Evolutionary conservation across 2,888 invertebrate genomes (phyloP), one percentile per base, ranked within the genome.

Genomic region (Willowsia nigromaculata): DNA sequence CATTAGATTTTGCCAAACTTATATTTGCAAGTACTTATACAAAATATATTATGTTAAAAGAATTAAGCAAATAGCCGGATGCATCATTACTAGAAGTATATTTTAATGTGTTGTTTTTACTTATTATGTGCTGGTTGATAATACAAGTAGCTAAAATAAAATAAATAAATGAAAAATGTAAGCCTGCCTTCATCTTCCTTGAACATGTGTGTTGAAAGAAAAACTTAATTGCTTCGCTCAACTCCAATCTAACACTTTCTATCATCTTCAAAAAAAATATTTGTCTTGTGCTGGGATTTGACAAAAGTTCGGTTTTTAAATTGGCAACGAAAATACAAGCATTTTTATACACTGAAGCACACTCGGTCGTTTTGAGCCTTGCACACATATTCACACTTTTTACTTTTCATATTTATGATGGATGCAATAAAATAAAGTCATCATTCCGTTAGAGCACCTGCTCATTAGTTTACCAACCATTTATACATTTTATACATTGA

Each of bases 81-180:
- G 47, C 76, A 76, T 76, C 53, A 76, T 76, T 76, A 53, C 76
- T 33, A 25, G n/a, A 76, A 50, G 25, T 25, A 53, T 76, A 76
- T 76, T 76, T 37, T 7, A 56, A 30, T 27, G 43, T 6, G 11
- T 40, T 37, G n/a, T 71, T 71, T 71, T 71, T 9, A 68, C 37
- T 40, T 71, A 18, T n/a, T 4, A 18, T 71, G 7, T 71, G 71
- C 18, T 56, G 7, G 50, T 4, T 53, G 50, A 53, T 18, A 13
- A 53, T 53, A 5, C 3, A n/a, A n/a, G n/a, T 53, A 59, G 27
- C 1, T 59, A 25, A 62, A 7, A 6, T 7, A 53, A 53, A 53
- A 53, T 4, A 53, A 53, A 53, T 22, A n/a, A 2, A 56, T 56
- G 9, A 56, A 50, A 50, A 18, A 50, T 18, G 18, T 18, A 50